Conservation (phyloP, 2,888 invertebrate genomes). For the Oscheius sp. region DNA sequence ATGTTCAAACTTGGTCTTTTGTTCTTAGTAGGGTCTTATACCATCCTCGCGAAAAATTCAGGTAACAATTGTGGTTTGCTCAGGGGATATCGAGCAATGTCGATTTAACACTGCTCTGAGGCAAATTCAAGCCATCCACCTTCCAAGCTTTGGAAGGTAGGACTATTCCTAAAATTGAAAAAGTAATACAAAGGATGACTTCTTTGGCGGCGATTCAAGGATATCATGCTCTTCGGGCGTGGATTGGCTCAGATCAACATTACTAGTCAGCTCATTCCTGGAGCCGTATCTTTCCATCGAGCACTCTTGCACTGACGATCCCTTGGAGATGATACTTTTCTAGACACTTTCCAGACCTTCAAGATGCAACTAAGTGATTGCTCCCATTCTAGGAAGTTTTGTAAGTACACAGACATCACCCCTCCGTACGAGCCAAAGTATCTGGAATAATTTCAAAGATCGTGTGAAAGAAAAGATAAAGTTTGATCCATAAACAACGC, state of each 20-base stretch:
- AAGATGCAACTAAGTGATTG: no score
- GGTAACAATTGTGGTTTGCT: neutral
- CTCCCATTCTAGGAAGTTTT: neutral
- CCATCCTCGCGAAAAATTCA: no score
- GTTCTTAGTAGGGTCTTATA: no score
- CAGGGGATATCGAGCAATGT: neutral
- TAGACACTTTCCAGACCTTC: neutral
- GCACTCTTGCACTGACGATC: conserved; percentile 2
- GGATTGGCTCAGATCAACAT: neutral
- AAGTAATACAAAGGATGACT: neutral
- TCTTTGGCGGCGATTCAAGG: neutral
- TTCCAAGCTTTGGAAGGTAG: neutral
- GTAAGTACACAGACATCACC: conserved; percentile 9
- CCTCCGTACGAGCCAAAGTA: neutral
- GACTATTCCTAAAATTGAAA: neutral
- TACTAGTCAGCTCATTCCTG: neutral
- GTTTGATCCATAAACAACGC: no score
- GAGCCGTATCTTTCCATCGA: neutral
- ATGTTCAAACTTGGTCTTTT: no score
- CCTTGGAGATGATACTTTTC: neutral
- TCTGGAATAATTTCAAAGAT: no score
- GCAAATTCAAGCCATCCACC: neutral
- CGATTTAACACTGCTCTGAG: neutral
- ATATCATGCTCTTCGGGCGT: neutral
- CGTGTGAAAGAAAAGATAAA: no score